Conservation (phyloP, 53 echinoderm and acorn worm genomes). For the Antedon mediterranea region DNA sequence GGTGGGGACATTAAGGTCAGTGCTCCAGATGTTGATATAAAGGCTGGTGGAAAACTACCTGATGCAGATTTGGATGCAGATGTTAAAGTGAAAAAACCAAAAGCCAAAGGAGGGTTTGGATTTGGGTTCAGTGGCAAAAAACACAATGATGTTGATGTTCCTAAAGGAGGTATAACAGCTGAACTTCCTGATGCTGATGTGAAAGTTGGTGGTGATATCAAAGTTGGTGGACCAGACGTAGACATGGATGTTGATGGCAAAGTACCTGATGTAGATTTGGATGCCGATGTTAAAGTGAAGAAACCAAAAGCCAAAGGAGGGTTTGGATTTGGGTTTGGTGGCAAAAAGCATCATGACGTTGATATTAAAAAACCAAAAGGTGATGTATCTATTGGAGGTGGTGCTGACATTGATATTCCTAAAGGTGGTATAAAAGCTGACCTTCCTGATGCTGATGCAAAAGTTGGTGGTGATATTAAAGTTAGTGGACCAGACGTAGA, state of each 20-base stretch:
- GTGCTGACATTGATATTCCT: conserved; percentile 24
- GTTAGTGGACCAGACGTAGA: conserved; percentile 31
- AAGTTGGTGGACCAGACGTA: conserved; percentile 20
- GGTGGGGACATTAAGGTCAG: conserved; percentile 24
- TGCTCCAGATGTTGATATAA: conserved; percentile 27
- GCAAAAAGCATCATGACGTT: conserved; percentile 12
- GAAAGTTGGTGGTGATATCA: conserved; percentile 19
- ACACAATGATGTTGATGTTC: neutral
- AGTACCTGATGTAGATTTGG: neutral
- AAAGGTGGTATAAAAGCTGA: conserved; percentile 5
- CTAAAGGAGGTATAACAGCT: conserved; percentile 11
- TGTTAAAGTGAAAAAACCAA: conserved; percentile 6
- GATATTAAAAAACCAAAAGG: conserved; percentile 25
- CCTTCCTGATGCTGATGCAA: neutral
- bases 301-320: neutral
- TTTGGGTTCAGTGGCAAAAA: conserved; percentile 16
- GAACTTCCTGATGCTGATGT: conserved; percentile 19
- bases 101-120: conserved; percentile 17
- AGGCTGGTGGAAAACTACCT: neutral
- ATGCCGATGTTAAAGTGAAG: no score
- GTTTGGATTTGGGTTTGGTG: neutral
- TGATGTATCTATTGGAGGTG: conserved; percentile 17
- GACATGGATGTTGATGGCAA: conserved; percentile 14
- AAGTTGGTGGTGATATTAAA: neutral
- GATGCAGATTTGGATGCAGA: conserved; percentile 6